Conservation (phyloP, 2,888 invertebrate genomes). For the Drosophila hamatofila region DNA sequence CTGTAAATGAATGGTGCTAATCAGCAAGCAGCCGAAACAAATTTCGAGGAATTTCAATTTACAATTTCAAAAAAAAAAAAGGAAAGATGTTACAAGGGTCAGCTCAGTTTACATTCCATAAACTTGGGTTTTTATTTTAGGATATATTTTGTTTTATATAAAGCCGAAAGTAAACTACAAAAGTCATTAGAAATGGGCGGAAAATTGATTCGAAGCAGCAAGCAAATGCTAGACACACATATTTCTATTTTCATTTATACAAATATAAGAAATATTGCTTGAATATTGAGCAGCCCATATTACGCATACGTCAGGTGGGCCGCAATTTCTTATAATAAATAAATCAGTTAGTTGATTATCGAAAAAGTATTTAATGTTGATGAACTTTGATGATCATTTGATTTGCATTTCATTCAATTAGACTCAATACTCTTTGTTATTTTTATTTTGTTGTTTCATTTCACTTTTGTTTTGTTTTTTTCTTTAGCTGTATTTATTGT, state of each 20-base stretch:
- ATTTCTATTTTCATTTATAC: background rate
- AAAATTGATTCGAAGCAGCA: background rate
- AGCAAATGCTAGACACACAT: background rate
- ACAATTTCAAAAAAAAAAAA: background rate
- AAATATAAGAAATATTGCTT: background rate
- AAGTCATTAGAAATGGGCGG: background rate
- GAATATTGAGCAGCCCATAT: background rate
- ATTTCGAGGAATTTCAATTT: background rate
- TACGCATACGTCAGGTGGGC: conserved; percentile 6
- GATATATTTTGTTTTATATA: too few relatives aligned
- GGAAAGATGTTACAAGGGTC: too few relatives aligned
- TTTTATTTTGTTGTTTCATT: conserved; percentile 38
- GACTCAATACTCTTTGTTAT: background rate
- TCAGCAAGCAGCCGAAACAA: background rate
- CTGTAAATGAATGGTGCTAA: conserved; percentile 4
- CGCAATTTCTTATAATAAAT: conserved; percentile 48
- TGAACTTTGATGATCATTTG: conserved; percentile 5
- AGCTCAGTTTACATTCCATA: background rate
- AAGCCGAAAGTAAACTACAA: background rate
- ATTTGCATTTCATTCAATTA: conserved; percentile 8
- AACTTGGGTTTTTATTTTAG: background rate
- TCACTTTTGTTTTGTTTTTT: conserved; percentile 29
- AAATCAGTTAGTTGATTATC: conserved; percentile 44
- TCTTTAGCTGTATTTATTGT: conserved; percentile 18
- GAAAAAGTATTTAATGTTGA: background rate